These are phyloP conservation scores for Aphelinus certus DNA, from an alignment of 1,140 invertebrate genomes.

Conservation along the genomic window DNA sequence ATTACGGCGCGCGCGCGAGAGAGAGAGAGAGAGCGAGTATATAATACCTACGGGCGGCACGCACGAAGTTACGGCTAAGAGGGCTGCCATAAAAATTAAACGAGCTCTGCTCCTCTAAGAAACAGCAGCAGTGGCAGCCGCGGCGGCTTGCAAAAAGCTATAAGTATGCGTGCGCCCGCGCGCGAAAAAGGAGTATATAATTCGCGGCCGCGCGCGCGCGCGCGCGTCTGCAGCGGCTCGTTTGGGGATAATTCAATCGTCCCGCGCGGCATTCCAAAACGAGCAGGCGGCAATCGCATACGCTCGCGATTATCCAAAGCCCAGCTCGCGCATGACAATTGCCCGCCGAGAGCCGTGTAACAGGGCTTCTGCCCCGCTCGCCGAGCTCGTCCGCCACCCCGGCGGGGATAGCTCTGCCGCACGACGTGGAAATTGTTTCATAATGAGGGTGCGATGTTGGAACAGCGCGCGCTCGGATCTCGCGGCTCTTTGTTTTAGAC, in stretches of 20 bases:
- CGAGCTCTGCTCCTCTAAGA: not conserved
- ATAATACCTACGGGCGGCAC: no score
- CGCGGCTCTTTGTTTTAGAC: constrained; percentile 58
- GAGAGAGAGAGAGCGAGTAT: not conserved
- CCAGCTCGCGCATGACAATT: constrained; percentile 44
- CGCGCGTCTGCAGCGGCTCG: not conserved
- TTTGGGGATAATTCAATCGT: constrained; percentile 35
- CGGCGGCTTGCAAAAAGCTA: not conserved
- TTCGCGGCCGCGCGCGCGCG: constrained; percentile 8
- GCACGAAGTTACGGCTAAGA: not conserved
- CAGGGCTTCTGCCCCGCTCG: constrained; percentile 21
- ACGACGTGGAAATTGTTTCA: constrained; percentile 56
- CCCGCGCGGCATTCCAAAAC: constrained; percentile 27
- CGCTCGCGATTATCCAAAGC: no score
- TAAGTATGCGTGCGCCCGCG: not conserved
- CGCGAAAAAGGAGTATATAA: constrained; percentile 21
- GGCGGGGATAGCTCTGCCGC: constrained; percentile 24
- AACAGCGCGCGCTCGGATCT: constrained; percentile 52
- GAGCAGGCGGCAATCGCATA: not conserved
- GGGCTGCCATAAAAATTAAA: constrained; percentile 25
- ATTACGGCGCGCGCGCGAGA: constrained; percentile 14
- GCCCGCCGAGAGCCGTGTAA: constrained; percentile 32
- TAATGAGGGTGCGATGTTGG: constrained; percentile 57
- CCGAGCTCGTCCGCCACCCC: not conserved
- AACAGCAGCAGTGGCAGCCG: no score